Conservation (phyloP, 2,113 vertebrate species). For the Brachionichthys hirsutus region DNA sequence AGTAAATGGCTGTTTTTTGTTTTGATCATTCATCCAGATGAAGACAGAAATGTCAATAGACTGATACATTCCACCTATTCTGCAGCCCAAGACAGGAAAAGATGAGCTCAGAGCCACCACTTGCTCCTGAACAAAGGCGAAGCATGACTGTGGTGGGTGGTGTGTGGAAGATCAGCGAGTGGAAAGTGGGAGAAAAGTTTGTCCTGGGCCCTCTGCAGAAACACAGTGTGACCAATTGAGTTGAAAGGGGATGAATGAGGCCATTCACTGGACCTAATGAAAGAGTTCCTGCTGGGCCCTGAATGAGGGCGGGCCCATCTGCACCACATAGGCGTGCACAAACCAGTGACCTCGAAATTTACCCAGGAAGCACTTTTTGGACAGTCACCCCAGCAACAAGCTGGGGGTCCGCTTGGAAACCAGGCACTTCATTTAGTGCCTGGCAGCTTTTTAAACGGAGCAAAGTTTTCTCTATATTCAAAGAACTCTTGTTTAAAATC, state of each 20-base stretch:
- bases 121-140: slow-evolving; percentile 63
- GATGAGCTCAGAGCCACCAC: slow-evolving; percentile 39
- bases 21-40: slow-evolving; percentile 8
- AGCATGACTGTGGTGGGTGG: slow-evolving; percentile 73
- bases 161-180: slow-evolving; percentile 60
- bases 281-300: slow-evolving; percentile 76
- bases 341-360: slow-evolving; percentile 83
- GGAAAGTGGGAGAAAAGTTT: slow-evolving; percentile 75
- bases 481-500: slow-evolving; percentile 71
- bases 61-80: slow-evolving; percentile 13
- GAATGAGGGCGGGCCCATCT: slow-evolving; percentile 79
- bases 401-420: slow-evolving; percentile 77
- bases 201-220: slow-evolving; percentile 68
- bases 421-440: slow-evolving; percentile 73
- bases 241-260: slow-evolving; percentile 78
- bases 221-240: slow-evolving; percentile 76
- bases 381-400: slow-evolving; percentile 79
- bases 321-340: slow-evolving; percentile 79
- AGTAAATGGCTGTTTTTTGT: neutral
- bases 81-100: slow-evolving; percentile 13
- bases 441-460: slow-evolving; percentile 71
- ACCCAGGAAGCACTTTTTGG: slow-evolving; percentile 82
- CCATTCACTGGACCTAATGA: slow-evolving; percentile 77
- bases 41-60: slow-evolving; percentile 15
- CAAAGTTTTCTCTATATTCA: slow-evolving; percentile 60